Evolutionary conservation across 2,113 vertebrate species (phyloP).

Genomic region (Pteruthius melanotis): DNA sequence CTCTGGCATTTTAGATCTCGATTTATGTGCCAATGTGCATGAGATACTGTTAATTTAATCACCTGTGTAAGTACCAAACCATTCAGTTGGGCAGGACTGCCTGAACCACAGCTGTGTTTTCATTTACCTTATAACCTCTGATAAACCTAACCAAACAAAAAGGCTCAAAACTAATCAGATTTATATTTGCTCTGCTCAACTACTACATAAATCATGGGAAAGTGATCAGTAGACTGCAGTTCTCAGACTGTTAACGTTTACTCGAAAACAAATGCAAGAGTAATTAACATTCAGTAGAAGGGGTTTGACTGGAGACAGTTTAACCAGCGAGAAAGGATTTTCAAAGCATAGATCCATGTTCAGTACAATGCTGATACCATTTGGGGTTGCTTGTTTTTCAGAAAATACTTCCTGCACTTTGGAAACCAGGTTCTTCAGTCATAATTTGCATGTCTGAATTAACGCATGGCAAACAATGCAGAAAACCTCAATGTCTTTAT

Average conservation of each 20-base stretch:
- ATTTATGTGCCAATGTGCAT: background rate
- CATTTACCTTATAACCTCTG: background rate
- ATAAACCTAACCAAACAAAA: background rate
- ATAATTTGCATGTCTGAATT: slow-evolving; percentile 35
- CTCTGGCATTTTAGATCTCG: background rate
- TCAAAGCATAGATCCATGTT: background rate
- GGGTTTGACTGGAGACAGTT: background rate
- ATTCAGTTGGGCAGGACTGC: background rate
- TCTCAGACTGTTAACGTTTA: background rate
- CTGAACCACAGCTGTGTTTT: background rate
- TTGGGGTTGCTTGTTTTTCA: background rate
- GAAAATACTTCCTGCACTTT: background rate
- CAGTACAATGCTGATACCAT: background rate
- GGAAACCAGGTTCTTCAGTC: background rate
- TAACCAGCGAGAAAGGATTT: background rate
- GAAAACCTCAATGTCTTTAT: background rate
- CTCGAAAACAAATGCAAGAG: background rate
- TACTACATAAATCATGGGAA: background rate
- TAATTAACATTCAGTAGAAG: background rate
- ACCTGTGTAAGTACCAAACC: background rate
- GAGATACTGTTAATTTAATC: background rate
- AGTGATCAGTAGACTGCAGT: background rate
- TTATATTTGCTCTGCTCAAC: background rate
- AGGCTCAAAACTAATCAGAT: background rate
- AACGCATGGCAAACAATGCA: background rate